These are phyloP conservation scores for Mus musculus DNA, from an alignment of 2,113 vertebrate genomes.

Conservation along the genomic window DNA sequence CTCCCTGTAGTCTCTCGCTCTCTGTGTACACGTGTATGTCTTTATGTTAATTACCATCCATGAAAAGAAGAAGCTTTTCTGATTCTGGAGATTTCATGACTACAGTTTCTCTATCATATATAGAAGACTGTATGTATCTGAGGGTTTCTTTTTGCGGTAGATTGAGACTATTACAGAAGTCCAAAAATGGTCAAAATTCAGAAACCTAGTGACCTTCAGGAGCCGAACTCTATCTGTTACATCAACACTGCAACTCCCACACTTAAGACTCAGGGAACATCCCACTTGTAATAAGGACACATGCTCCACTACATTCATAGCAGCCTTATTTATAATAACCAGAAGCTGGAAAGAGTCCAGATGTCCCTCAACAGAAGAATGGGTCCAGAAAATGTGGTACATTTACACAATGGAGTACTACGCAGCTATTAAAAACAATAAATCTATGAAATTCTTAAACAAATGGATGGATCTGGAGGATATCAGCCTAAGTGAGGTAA, in stretches of 20 bases:
- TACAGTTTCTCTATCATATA: neutral
- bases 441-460: too few relatives aligned
- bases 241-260: neutral
- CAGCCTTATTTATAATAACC: too few relatives aligned
- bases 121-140: neutral
- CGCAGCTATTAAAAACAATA: too few relatives aligned
- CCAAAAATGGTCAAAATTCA: neutral
- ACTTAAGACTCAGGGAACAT: neutral
- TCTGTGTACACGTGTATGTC: neutral
- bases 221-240: neutral
- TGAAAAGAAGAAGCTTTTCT: neutral
- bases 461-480: too few relatives aligned
- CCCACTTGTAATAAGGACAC: too few relatives aligned
- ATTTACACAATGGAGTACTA: too few relatives aligned
- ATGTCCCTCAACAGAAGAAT: too few relatives aligned
- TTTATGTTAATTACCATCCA: neutral
- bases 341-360: too few relatives aligned
- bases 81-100: neutral
- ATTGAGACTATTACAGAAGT: neutral
- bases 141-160: neutral
- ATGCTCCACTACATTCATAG: too few relatives aligned
- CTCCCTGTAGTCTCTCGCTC: neutral
- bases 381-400: too few relatives aligned
- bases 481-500: too few relatives aligned
- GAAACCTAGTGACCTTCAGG: neutral